Conservation (phyloP, 2,888 invertebrate species). For the Agonopterix alstromeriana region DNA sequence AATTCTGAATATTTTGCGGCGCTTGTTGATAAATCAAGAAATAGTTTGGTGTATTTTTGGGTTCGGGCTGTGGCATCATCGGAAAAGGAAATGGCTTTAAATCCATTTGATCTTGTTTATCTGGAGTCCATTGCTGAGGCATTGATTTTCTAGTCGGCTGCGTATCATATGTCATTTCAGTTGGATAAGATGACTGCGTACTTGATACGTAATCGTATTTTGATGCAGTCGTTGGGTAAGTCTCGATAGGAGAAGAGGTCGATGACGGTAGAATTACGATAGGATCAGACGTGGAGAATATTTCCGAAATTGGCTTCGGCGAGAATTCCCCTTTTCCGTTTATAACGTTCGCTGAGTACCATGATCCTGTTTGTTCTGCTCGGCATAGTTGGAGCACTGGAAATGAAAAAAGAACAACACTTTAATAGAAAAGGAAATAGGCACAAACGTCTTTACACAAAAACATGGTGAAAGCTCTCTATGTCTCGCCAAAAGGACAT, state of each 20-base stretch:
- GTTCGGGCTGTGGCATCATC: background rate
- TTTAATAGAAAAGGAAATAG: background rate
- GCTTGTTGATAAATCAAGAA: slow-evolving; percentile 39
- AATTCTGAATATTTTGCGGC: slow-evolving; percentile 24
- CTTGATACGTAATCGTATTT: slow-evolving; percentile 6
- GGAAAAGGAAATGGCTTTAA: slow-evolving; percentile 1
- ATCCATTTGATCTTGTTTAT: background rate
- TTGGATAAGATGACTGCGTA: slow-evolving; percentile 2
- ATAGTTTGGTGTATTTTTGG: slow-evolving; percentile 20
- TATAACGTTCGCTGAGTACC: slow-evolving; percentile 63
- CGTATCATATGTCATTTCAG: background rate
- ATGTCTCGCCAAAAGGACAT: too few relatives aligned
- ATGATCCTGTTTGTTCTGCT: slow-evolving; percentile 45
- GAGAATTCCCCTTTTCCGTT: slow-evolving; percentile 45
- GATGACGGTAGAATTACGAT: slow-evolving; percentile 26
- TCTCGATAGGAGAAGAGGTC: background rate
- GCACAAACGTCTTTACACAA: too few relatives aligned
- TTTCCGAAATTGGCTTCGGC: slow-evolving; percentile 55
- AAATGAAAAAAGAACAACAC: slow-evolving; percentile 16
- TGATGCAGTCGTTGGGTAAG: slow-evolving; percentile 4
- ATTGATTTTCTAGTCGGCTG: background rate
- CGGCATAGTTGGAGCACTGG: slow-evolving; percentile 66
- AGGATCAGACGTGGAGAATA: slow-evolving; percentile 53
- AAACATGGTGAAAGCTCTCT: too few relatives aligned
- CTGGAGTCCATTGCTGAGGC: background rate